Evolutionary conservation across 2,113 vertebrate species (phyloP).

Genomic region (Agelaius phoeniceus): DNA sequence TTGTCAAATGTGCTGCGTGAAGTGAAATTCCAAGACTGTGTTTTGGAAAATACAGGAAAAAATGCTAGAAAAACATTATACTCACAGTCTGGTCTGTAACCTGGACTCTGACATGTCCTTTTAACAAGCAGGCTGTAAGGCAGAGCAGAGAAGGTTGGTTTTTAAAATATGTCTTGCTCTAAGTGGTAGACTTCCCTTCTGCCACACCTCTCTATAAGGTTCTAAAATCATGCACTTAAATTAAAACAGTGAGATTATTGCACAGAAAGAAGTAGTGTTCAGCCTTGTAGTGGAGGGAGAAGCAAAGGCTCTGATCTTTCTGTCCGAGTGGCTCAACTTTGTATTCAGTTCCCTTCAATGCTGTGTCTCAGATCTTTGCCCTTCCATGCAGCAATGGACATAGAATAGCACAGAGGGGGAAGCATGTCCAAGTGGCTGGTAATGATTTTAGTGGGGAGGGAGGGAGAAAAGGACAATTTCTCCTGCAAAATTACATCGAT

Average conservation of each 20-base stretch:
- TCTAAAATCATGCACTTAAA: not conserved
- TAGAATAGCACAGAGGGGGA: not conserved
- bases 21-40: not conserved
- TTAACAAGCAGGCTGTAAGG: slow-evolving; percentile 77
- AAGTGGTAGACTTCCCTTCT: not conserved
- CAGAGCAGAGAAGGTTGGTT: not conserved
- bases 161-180: not conserved
- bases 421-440: not conserved
- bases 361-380: not conserved
- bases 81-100: not conserved
- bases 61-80: not conserved
- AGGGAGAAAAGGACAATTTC: not conserved
- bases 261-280: not conserved
- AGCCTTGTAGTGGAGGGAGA: not conserved
- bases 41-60: not conserved
- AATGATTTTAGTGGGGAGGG: not conserved
- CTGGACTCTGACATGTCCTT: not conserved
- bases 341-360: not conserved
- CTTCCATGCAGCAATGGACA: not conserved
- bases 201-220: not conserved
- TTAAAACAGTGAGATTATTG: not conserved
- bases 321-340: not conserved
- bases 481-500: not conserved
- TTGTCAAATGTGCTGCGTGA: not conserved
- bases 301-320: not conserved